Conservation (phyloP, 2,888 invertebrate genomes). For the Acleris cristana region DNA sequence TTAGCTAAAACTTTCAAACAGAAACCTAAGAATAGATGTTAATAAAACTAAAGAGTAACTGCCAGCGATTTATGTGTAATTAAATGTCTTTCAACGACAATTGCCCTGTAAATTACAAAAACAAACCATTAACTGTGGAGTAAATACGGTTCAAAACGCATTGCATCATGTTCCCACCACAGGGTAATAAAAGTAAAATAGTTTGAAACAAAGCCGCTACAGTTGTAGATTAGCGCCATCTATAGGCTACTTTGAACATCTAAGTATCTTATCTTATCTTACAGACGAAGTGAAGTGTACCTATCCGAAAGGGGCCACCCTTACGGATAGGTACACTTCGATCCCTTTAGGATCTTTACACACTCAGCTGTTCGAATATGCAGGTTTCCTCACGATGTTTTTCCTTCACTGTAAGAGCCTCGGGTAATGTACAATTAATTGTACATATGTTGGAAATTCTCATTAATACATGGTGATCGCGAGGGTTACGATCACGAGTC, state of each 20-base stretch:
- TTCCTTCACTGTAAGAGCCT: no score
- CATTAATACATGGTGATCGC: no score
- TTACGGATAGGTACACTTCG: no score
- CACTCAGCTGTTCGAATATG: no score
- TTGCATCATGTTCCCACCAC: constrained; percentile 7
- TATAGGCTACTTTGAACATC: background rate
- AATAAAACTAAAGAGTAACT: constrained; percentile 30
- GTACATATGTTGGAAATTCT: no score
- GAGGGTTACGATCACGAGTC: no score
- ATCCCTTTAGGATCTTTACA: no score
- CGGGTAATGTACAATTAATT: no score
- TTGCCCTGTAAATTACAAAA: constrained; percentile 27
- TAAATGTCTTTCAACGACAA: constrained; percentile 32
- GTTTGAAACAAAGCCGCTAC: constrained; percentile 20
- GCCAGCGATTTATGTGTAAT: constrained; percentile 28
- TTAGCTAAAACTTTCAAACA: constrained; percentile 23
- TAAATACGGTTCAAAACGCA: constrained; percentile 35
- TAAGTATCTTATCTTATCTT: background rate
- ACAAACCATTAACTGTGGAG: constrained; percentile 27
- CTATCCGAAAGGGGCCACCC: no score
- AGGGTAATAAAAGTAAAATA: constrained; percentile 23
- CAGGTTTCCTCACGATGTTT: no score
- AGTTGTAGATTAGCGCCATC: constrained; percentile 22
- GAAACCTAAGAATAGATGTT: constrained; percentile 25
- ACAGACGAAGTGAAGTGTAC: no score